Evolutionary conservation across 2,797 vertebrate genomes (phyloP).

Genomic region (Enteromius mattozi): DNA sequence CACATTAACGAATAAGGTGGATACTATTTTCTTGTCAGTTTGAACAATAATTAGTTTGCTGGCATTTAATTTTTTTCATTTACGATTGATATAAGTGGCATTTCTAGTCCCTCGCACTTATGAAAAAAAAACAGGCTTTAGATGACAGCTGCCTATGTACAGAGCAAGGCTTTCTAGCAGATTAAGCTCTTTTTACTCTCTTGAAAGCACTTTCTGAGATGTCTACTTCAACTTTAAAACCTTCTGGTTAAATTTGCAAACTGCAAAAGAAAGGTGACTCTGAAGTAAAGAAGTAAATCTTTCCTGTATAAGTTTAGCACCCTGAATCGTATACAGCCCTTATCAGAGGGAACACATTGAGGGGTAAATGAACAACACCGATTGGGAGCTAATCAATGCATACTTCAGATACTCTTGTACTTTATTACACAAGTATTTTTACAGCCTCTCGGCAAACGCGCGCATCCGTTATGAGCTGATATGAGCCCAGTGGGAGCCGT

Average conservation of each 20-base stretch:
- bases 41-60: too few relatives aligned
- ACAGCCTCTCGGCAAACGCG: neutral
- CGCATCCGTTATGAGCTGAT: slow-evolving; percentile 26
- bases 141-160: neutral
- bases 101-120: neutral
- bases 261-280: slow-evolving; percentile 13
- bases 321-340: slow-evolving; percentile 13
- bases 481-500: slow-evolving; percentile 29
- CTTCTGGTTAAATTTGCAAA: slow-evolving; percentile 18
- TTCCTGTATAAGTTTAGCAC: neutral
- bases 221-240: neutral
- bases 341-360: slow-evolving; percentile 29
- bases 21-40: neutral
- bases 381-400: slow-evolving; percentile 39
- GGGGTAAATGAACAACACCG: slow-evolving; percentile 28
- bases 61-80: too few relatives aligned
- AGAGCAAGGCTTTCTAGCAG: neutral
- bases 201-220: neutral
- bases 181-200: slow-evolving; percentile 19
- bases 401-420: slow-evolving; percentile 26
- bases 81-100: neutral
- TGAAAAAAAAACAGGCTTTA: neutral
- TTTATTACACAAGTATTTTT: slow-evolving; percentile 21
- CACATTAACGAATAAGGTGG: too few relatives aligned
- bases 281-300: neutral